A percentile compares a stretch with the other conserved stretches of the same genome.
Evolutionary conservation across 2,797 vertebrate species (phyloP).

Genomic region (Astyanax mexicanus): DNA sequence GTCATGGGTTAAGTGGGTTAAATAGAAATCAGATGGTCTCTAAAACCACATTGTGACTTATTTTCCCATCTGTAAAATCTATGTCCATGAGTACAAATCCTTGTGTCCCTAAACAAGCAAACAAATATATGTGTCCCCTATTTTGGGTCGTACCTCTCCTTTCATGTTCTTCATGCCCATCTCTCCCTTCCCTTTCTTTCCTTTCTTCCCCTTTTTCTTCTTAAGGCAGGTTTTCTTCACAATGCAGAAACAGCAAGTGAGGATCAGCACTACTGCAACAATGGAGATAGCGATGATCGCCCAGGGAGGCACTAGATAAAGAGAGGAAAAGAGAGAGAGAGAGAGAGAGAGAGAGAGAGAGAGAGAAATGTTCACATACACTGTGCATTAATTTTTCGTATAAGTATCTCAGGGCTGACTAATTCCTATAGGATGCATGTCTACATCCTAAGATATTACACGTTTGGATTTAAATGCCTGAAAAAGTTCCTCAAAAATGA

Average conservation of each 20-base stretch:
- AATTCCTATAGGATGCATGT: no score
- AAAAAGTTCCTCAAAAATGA: no score
- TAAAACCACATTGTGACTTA: no score
- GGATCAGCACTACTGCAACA: constrained; percentile 90
- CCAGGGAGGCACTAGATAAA: constrained; percentile 95
- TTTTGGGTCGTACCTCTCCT: constrained; percentile 79
- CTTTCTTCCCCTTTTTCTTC: constrained; percentile 98
- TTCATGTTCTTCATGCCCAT: constrained; percentile 85
- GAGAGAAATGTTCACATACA: not conserved
- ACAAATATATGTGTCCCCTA: not conserved
- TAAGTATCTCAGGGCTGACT: no score
- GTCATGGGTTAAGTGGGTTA: no score
- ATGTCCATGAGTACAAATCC: no score
- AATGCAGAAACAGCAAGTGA: constrained; percentile 98
- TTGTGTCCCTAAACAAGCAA: not conserved
- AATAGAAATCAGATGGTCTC: no score
- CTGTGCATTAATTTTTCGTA: not conserved
- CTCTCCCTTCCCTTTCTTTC: constrained; percentile 94
- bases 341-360: not conserved
- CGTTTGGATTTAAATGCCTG: no score
- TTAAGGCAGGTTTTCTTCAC: constrained; percentile 98
- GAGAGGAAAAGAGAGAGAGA: not conserved
- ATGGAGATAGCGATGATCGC: constrained; percentile 94
- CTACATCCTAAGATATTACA: no score
- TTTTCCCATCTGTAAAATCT: no score